Evolutionary conservation across 2,888 invertebrate species (phyloP), one percentile per base, ranked within the genome.

Genomic region (Papilio gigon): DNA sequence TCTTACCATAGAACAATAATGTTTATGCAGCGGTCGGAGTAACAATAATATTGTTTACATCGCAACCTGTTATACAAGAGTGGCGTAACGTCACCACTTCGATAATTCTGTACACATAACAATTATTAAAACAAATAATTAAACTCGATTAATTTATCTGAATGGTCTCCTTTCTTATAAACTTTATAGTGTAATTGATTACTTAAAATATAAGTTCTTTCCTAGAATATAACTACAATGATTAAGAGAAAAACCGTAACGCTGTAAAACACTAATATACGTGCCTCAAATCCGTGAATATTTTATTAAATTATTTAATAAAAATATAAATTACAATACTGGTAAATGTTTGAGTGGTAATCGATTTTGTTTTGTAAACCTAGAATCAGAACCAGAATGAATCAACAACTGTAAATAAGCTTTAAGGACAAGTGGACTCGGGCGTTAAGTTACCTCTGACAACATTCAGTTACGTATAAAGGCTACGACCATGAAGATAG

Each of bases 1-100:
- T 56, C 30, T 9, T 9, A 30, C 8, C 9, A 30, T 30, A 17
- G 17, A 30, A 56, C 53, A 56, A 56, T 56, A 30, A n/a, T 56
- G 22, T 37, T 67, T 67, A 53, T 9, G 12, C 20, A 20, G 33
- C 27, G 42, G 22, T 17, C n/a, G 22, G 25, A 11, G 44, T 33
- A 61, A 63, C 44, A 63, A 20, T 44, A 56, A 56, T 12, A 63
- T 56, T 68, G 62, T 68, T 59, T 63, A 47, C 44, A 20, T 68
- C 33, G 17, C 33, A 56, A 59, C 27, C 6, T 35, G 47, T 35
- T 63, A n/a, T n/a, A 44, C 63, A 37, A 25, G 35, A 44, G 63
- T 63, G 58, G 44, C 22, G 60, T 50, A 67, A 60, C 30, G 44
- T 61, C 61, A 44, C 44, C 61, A 30, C 60, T 17, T 12, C 17